Percentiles rank a stretch among this genome's conserved stretches.
Conservation (phyloP, 2,797 vertebrate species). For the Bradypodion ventrale region DNA sequence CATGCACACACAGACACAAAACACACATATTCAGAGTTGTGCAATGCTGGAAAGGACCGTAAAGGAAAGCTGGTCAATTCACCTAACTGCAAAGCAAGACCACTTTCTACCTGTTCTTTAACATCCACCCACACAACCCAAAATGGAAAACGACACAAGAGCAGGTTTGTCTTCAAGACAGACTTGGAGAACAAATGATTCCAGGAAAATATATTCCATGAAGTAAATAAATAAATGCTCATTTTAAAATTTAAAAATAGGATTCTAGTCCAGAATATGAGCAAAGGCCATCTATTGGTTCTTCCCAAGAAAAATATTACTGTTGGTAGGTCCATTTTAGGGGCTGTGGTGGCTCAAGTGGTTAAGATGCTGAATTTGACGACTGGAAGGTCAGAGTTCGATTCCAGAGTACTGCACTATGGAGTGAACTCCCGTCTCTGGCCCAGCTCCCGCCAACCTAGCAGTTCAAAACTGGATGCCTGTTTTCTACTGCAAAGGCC, state of each 20-base stretch:
- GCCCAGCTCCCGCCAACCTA: too few species aligned
- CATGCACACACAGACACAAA: too few species aligned
- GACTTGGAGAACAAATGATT: not conserved
- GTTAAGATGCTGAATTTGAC: too few species aligned
- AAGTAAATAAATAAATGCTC: too few species aligned
- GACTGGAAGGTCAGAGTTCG: too few species aligned
- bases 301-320: not conserved
- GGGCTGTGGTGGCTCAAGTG: too few species aligned
- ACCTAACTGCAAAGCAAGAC: not conserved
- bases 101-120: not conserved
- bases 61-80: not conserved
- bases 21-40: too few species aligned
- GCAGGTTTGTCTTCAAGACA: not conserved
- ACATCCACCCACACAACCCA: not conserved
- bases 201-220: not conserved
- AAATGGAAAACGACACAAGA: not conserved
- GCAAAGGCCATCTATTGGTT: not conserved
- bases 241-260: not conserved
- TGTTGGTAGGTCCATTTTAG: not conserved
- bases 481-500: not conserved
- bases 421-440: too few species aligned
- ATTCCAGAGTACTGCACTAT: too few species aligned
- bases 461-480: not conserved
- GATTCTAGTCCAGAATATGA: not conserved
- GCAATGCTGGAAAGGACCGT: not conserved